phyloP scores from a whole-genome alignment of 2,888 invertebrate genomes.

The Horisme vitalbata region DNA sequence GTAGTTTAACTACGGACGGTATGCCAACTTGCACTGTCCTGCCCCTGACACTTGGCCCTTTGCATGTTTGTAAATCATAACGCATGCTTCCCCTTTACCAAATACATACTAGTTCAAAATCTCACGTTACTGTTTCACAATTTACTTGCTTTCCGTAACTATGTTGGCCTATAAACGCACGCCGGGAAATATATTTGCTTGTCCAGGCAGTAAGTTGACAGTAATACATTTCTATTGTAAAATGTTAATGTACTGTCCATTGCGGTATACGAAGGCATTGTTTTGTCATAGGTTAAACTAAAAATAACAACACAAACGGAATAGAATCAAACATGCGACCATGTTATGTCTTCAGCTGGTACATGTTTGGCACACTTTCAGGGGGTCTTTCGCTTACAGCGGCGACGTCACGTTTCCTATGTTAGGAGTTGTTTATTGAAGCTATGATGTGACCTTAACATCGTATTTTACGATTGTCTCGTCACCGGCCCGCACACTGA shows the following conservation, averaged over 20 bases:
- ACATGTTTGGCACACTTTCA: conserved; percentile 75
- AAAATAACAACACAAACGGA: conserved; percentile 35
- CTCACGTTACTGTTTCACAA: conserved; percentile 14
- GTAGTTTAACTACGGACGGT: conserved; percentile 59
- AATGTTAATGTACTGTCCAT: conserved; percentile 24
- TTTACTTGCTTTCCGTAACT: conserved; percentile 8
- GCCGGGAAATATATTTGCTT: conserved; percentile 21
- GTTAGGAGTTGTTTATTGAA: conserved; percentile 80
- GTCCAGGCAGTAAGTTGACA: conserved; percentile 25
- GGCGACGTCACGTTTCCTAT: conserved; percentile 77
- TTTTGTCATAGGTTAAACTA: conserved; percentile 32
- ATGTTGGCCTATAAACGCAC: conserved; percentile 11
- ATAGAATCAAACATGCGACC: conserved; percentile 48
- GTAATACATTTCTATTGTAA: conserved; percentile 34
- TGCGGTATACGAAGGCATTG: conserved; percentile 22
- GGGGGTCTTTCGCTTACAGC: conserved; percentile 63
- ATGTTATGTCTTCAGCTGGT: conserved; percentile 53
- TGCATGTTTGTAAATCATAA: conserved; percentile 50
- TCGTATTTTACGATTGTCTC: conserved; percentile 82
- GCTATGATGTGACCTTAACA: conserved; percentile 82
- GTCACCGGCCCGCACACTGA: conserved; percentile 76
- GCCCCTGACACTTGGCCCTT: conserved; percentile 57
- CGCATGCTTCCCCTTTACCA: conserved; percentile 24
- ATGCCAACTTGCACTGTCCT: conserved; percentile 59
- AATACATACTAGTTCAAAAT: conserved; percentile 13